phyloP scores from a whole-genome alignment of 35 echinoderm and acorn worm species.

The Apostichopus parvimensis region DNA sequence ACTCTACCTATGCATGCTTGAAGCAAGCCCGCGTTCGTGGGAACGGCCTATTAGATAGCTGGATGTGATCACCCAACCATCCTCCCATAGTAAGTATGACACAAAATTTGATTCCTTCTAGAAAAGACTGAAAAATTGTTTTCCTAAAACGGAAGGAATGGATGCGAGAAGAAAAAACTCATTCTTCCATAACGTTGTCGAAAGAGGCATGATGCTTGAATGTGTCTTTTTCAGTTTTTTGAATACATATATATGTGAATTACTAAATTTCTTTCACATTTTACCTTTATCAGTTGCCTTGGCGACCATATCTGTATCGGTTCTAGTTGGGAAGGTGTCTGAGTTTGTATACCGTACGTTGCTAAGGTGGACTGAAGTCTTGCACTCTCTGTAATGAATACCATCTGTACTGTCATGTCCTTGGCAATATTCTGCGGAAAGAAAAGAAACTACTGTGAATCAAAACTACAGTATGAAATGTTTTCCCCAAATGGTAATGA shows the following conservation, averaged over 20 bases:
- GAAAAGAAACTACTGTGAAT: neutral
- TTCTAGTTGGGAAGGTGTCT: constrained; percentile 92
- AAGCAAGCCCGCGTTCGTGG: too few species aligned
- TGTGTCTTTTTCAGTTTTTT: too few species aligned
- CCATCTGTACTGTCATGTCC: constrained; percentile 96
- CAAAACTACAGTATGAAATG: too few species aligned
- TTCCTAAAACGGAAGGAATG: too few species aligned
- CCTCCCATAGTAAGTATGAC: neutral
- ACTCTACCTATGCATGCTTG: too few species aligned
- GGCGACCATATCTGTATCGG: constrained; percentile 97
- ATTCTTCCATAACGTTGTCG: too few species aligned
- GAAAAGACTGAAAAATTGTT: too few species aligned
- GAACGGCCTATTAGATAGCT: too few species aligned
- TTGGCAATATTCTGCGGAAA: constrained; percentile 62
- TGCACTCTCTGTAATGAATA: constrained; percentile 89
- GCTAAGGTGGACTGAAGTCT: constrained; percentile 87
- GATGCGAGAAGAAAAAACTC: too few species aligned
- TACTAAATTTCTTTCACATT: neutral
- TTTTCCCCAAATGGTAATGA: too few species aligned
- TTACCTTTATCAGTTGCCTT: constrained; percentile 86
- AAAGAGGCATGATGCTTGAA: too few species aligned
- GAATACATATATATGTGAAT: neutral
- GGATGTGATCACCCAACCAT: too few species aligned
- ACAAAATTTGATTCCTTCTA: neutral
- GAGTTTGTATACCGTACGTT: constrained; percentile 92